Evolutionary conservation across 2,113 vertebrate genomes (phyloP), one percentile per base, ranked within the genome.

Genomic region (Microtus montanus): DNA sequence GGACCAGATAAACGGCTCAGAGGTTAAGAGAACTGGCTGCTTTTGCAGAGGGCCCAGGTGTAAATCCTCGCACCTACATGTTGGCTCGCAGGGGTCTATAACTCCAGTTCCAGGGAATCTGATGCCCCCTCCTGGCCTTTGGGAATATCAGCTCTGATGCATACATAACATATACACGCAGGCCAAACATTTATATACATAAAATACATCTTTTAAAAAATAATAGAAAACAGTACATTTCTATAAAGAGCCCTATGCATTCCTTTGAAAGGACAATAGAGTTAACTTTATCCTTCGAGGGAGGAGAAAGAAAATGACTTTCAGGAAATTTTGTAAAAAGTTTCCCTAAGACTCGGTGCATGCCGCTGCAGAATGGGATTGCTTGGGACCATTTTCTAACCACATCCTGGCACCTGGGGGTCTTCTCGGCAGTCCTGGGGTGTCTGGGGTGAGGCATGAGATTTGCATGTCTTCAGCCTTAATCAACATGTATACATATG

Each of bases 161-260:
- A 38, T 20, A 82, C 35, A 82, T 12, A 82, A 26, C 79, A 38
- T 63, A 83, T 28, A 63, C 24, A 83, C 41, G 24, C 13, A 83
- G n/a, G 6, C 7, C n/a, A 83, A 28, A 84, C 80, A 94, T 87
- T 95, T 73, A 75, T 17, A 95, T 85, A 91, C 44, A 13, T n/a
- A 64, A 64, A 82, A 94, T 89, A 66, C 47, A 89, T 94, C 70
- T 74, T 49, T 93, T 79, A 64, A 33, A 82, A 82, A 92, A 84
- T 71, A 91, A 82, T 2, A 74, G 68, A 70, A 95, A 80, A 44
- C 9, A 24, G 84, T 68, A 49, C 14, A 70, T 49, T 24, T n/a
- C n/a, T 92, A 85, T 82, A 91, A 87, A 87, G 71, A 95, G 4
- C 38, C 71, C 14, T 5, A 41, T 9, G 75, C 38, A 70, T 78